Percentiles rank a stretch among this genome's conserved stretches.
These are phyloP conservation scores for Glossophaga mutica DNA, from an alignment of 2,797 vertebrate species.

Conservation along the genomic window DNA sequence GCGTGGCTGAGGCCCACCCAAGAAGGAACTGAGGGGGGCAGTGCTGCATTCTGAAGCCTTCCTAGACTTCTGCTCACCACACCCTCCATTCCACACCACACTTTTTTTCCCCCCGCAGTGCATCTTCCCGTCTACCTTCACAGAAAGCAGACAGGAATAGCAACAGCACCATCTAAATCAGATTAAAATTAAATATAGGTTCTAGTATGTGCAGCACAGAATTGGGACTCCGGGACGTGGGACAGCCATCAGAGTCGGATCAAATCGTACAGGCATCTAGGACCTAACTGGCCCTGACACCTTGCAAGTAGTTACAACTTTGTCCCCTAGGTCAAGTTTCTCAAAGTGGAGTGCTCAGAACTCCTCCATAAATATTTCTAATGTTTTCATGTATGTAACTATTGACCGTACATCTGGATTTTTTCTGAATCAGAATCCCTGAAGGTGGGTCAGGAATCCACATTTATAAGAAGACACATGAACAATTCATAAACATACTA, in stretches of 20 bases:
- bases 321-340: neutral
- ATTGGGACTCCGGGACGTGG: neutral
- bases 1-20: neutral
- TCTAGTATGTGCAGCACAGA: conserved; percentile 4
- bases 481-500: neutral
- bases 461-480: neutral
- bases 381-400: neutral
- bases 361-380: neutral
- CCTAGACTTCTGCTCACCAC: neutral
- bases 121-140: conserved; percentile 12
- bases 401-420: neutral
- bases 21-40: neutral
- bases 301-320: neutral
- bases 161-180: conserved; percentile 22
- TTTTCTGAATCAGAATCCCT: neutral
- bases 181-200: conserved; percentile 44
- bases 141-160: neutral
- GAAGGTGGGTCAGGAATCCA: neutral
- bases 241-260: neutral
- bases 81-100: neutral
- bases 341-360: neutral
- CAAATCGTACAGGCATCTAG: neutral
- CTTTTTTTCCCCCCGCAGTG: neutral
- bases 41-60: neutral
- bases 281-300: neutral